phyloP scores from a whole-genome alignment of 64 coral and sea anemone species.

The Trachythela sp. region DNA sequence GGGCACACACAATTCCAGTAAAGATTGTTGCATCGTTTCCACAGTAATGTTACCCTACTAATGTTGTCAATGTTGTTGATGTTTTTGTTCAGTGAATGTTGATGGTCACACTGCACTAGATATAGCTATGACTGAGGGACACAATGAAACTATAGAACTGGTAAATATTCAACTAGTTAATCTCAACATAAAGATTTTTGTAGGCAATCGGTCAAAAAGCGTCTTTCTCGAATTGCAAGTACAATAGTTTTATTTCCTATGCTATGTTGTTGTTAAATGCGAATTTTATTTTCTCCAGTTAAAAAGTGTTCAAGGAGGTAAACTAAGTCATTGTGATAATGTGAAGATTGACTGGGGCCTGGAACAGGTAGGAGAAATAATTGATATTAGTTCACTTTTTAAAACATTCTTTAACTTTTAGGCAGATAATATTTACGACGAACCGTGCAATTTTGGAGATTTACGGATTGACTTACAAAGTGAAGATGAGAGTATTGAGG shows the following conservation, averaged over 20 bases:
- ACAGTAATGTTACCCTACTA: too few species aligned
- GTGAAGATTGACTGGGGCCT: slow-evolving; percentile 98
- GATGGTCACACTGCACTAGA: slow-evolving; percentile 63
- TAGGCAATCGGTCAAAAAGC: too few species aligned
- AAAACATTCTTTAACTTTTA: background rate
- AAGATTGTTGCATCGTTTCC: too few species aligned
- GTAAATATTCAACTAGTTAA: too few species aligned
- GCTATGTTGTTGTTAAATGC: background rate
- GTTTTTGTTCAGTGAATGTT: slow-evolving; percentile 53
- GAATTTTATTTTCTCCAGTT: slow-evolving; percentile 44
- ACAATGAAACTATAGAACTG: slow-evolving; percentile 71
- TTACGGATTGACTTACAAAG: slow-evolving; percentile 54
- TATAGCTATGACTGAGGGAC: slow-evolving; percentile 44
- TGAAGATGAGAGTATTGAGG: slow-evolving; percentile 80
- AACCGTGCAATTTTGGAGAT: slow-evolving; percentile 65
- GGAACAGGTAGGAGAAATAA: slow-evolving; percentile 41
- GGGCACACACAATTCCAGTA: background rate
- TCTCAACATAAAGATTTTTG: too few species aligned
- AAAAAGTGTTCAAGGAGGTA: slow-evolving; percentile 55
- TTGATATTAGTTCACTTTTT: background rate
- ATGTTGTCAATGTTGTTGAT: too few species aligned
- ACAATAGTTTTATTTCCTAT: background rate
- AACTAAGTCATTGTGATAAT: slow-evolving; percentile 77
- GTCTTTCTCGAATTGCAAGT: too few species aligned
- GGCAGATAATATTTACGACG: slow-evolving; percentile 92